Conservation (phyloP, 1,140 invertebrate genomes). For the Atopsyche davidsoni region DNA sequence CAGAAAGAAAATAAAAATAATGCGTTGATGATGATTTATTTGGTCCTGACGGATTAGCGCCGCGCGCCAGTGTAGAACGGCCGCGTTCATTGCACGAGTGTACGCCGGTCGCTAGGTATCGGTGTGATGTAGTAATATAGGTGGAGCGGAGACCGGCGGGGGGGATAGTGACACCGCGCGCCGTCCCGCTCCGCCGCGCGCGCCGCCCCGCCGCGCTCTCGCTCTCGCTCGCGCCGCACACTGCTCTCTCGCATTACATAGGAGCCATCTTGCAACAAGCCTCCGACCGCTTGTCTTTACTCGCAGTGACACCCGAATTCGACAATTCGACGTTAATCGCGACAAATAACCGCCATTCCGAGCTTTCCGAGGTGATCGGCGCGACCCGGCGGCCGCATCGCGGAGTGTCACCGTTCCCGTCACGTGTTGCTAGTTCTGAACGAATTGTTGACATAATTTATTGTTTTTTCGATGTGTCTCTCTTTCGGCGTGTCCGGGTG, state of each 20-base stretch:
- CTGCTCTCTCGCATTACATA: slow-evolving; percentile 17
- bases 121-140: slow-evolving; percentile 19
- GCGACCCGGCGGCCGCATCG: neutral
- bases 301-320: slow-evolving; percentile 20
- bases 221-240: no score
- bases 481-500: slow-evolving; percentile 17
- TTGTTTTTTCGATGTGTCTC: slow-evolving; percentile 23
- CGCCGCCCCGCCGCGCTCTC: slow-evolving; percentile 10
- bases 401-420: slow-evolving; percentile 1
- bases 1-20: no score
- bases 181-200: neutral
- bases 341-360: slow-evolving; percentile 23
- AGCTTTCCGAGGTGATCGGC: no score
- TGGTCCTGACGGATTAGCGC: no score
- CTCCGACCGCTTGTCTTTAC: slow-evolving; percentile 23
- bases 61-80: no score
- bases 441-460: slow-evolving; percentile 23
- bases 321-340: slow-evolving; percentile 20
- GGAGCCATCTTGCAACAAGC: slow-evolving; percentile 23
- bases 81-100: slow-evolving; percentile 6
- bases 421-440: slow-evolving; percentile 18
- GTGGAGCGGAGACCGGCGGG: slow-evolving; percentile 7
- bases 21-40: no score
- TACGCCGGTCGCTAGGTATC: slow-evolving; percentile 11
- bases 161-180: slow-evolving; percentile 6